These are phyloP conservation scores for Meganola albula DNA, from an alignment of 2,888 invertebrate species.

Conservation along the genomic window DNA sequence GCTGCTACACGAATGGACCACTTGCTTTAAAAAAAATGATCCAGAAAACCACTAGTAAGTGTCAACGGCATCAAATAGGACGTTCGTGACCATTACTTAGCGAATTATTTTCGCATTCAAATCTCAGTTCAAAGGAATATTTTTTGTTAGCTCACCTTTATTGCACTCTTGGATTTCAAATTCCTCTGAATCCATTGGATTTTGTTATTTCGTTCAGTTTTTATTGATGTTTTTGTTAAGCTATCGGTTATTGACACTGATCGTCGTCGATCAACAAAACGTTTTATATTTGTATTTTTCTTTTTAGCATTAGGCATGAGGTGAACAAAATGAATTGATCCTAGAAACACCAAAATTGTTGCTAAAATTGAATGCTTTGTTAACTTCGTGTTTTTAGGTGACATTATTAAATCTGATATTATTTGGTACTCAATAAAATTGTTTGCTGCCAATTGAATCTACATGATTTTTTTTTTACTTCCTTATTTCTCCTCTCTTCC, in stretches of 20 bases:
- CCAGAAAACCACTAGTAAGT: constrained; percentile 28
- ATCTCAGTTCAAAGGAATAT: constrained; percentile 6
- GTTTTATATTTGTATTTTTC: too few relatives aligned
- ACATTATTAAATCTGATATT: too few relatives aligned
- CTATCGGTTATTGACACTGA: constrained; percentile 9
- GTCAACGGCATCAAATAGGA: constrained; percentile 25
- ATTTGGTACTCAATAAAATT: too few relatives aligned
- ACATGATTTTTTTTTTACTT: too few relatives aligned
- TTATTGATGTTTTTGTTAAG: constrained; percentile 3
- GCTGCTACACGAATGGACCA: constrained; percentile 44
- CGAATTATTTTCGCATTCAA: constrained; percentile 26
- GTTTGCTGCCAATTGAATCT: too few relatives aligned
- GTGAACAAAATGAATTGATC: too few relatives aligned
- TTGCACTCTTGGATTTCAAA: constrained; percentile 8
- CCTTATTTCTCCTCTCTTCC: too few relatives aligned
- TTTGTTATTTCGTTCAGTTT: constrained; percentile 9
- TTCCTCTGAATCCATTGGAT: constrained; percentile 8
- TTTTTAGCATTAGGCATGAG: too few relatives aligned
- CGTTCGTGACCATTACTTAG: constrained; percentile 24
- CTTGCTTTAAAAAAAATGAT: constrained; percentile 34
- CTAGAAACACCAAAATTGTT: too few relatives aligned
- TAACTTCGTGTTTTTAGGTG: too few relatives aligned
- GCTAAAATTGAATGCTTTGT: too few relatives aligned
- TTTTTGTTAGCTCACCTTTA: constrained; percentile 5
- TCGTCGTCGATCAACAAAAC: not conserved